phyloP scores from a whole-genome alignment of 2,797 vertebrate species.

The Enteromius trimaculatus region DNA sequence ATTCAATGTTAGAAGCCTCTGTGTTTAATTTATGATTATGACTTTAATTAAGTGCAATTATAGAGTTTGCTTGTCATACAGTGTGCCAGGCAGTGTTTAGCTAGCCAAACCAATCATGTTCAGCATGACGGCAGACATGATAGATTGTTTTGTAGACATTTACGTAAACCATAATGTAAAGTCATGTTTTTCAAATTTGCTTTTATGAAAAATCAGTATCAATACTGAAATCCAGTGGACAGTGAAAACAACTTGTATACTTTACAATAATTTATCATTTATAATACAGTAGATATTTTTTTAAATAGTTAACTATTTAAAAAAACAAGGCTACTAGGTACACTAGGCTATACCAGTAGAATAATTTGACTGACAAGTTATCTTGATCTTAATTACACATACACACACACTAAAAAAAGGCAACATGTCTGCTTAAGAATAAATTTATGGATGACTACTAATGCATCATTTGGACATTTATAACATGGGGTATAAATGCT shows the following conservation, averaged over 20 bases:
- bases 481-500: not conserved
- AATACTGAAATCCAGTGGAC: not conserved
- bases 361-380: not conserved
- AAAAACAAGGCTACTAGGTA: not conserved
- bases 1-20: not conserved
- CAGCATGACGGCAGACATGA: not conserved
- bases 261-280: too few relatives aligned
- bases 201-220: not conserved
- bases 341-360: not conserved
- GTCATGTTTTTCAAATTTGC: not conserved
- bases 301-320: not conserved
- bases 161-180: not conserved
- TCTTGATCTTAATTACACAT: not conserved
- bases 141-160: not conserved
- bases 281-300: not conserved
- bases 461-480: conserved; percentile 1
- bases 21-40: not conserved
- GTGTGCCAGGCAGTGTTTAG: not conserved
- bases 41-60: not conserved
- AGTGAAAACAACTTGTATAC: not conserved
- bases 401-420: not conserved
- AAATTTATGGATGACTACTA: not conserved
- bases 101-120: not conserved
- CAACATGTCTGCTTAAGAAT: not conserved
- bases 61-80: not conserved